Conservation (phyloP, 1,140 invertebrate genomes). For the Drosophila varians region DNA sequence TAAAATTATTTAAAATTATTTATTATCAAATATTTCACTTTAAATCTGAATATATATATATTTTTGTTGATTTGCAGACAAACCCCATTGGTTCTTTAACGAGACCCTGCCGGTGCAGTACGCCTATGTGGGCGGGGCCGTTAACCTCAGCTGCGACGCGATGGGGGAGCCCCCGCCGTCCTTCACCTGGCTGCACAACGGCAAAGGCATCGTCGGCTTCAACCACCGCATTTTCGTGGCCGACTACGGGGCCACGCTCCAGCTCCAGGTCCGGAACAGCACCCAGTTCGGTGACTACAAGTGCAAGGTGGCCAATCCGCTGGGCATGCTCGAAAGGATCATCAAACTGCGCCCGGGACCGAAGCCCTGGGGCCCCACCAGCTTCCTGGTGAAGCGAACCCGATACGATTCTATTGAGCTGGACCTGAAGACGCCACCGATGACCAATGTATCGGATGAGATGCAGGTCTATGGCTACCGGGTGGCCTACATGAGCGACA, state of each 20-base stretch:
- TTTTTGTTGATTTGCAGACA: constrained; percentile 52
- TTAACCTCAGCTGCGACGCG: constrained; percentile 86
- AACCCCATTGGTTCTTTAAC: constrained; percentile 75
- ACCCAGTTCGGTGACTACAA: constrained; percentile 85
- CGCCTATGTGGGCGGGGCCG: constrained; percentile 84
- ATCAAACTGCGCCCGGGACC: constrained; percentile 84
- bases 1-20: no score
- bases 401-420: constrained; percentile 82
- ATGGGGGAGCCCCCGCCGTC: constrained; percentile 85
- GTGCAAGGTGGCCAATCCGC: constrained; percentile 85
- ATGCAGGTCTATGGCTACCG: constrained; percentile 82
- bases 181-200: constrained; percentile 85
- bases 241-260: constrained; percentile 83
- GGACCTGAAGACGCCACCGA: constrained; percentile 72
- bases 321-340: constrained; percentile 85
- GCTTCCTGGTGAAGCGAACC: constrained; percentile 75
- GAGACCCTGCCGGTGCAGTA: constrained; percentile 78
- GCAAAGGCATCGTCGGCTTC: constrained; percentile 73
- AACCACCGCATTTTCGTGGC: constrained; percentile 82
- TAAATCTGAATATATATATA: no score
- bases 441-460: constrained; percentile 64
- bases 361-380: constrained; percentile 84
- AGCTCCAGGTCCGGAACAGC: constrained; percentile 84
- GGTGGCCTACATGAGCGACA: constrained; percentile 75
- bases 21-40: no score